phyloP scores from a whole-genome alignment of 2,888 invertebrate genomes.

The Argynnis bischoffii region DNA sequence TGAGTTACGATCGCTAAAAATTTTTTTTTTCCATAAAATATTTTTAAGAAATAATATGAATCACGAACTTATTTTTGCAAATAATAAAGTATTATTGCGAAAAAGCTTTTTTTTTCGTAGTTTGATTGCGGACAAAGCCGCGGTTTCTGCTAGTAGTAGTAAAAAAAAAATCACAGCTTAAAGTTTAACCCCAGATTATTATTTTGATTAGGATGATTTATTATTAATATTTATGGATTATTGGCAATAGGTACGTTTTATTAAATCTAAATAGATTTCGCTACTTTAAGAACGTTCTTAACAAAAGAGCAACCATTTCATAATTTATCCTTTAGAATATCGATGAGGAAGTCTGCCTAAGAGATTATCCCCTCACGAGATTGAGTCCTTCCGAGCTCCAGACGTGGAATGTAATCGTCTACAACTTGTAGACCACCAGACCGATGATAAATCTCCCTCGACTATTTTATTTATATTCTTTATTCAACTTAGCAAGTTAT shows the following conservation, averaged over 20 bases:
- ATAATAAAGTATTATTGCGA: no score
- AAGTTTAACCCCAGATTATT: no score
- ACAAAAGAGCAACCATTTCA: constrained; percentile 31
- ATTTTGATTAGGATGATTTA: no score
- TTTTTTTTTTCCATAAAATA: no score
- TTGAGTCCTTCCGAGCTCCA: constrained; percentile 43
- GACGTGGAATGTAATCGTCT: constrained; percentile 36
- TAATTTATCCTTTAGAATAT: constrained; percentile 50
- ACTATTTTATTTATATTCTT: constrained; percentile 15
- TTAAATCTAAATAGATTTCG: background rate
- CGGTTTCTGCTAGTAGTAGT: no score
- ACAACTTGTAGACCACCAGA: constrained; percentile 28
- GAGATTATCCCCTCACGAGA: constrained; percentile 67
- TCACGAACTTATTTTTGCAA: no score
- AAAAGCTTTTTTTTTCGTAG: no score
- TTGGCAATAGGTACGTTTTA: background rate
- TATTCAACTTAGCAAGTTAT: constrained; percentile 1
- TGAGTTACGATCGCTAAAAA: no score
- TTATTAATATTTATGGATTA: no score
- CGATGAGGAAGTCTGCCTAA: constrained; percentile 53
- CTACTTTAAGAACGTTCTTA: constrained; percentile 14
- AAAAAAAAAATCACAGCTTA: no score
- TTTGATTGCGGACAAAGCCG: no score
- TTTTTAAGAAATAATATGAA: no score
- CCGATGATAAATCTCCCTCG: constrained; percentile 24